Percentiles rank a stretch among this genome's conserved stretches.
Conservation (phyloP, 2,797 vertebrate genomes). For the Peromyscus eremicus region DNA sequence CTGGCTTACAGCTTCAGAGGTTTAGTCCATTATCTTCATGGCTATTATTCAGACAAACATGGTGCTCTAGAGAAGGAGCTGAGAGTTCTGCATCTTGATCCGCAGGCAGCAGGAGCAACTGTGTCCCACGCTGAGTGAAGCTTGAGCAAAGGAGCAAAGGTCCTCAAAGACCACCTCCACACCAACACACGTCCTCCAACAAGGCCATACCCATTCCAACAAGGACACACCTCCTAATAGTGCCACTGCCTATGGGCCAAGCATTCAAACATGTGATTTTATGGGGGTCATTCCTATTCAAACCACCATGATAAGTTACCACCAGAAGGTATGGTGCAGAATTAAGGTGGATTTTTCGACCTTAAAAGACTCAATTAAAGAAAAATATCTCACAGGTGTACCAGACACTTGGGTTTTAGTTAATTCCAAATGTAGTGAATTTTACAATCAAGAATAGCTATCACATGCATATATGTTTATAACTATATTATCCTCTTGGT, state of each 20-base stretch:
- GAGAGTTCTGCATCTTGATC: not conserved
- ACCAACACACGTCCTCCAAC: not conserved
- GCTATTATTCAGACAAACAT: not conserved
- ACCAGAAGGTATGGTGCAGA: not conserved
- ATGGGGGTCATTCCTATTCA: not conserved
- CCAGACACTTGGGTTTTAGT: not conserved
- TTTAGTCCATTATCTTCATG: not conserved
- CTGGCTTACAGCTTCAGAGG: not conserved
- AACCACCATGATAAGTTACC: not conserved
- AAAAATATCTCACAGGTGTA: too few species aligned
- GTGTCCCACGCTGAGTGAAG: not conserved
- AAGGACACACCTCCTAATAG: not conserved
- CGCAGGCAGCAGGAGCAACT: not conserved
- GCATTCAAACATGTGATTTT: not conserved
- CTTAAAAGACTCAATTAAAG: not conserved
- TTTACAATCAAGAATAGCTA: not conserved
- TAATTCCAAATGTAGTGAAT: not conserved
- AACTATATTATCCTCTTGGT: not conserved
- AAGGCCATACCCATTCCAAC: not conserved
- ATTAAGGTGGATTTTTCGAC: not conserved
- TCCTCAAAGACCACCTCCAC: not conserved
- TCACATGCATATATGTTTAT: not conserved
- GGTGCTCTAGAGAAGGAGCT: not conserved
- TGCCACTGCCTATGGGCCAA: not conserved
- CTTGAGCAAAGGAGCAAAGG: not conserved